These are phyloP conservation scores for Tyrophagus putrescentiae DNA, from an alignment of 1,140 invertebrate species.

Conservation along the genomic window DNA sequence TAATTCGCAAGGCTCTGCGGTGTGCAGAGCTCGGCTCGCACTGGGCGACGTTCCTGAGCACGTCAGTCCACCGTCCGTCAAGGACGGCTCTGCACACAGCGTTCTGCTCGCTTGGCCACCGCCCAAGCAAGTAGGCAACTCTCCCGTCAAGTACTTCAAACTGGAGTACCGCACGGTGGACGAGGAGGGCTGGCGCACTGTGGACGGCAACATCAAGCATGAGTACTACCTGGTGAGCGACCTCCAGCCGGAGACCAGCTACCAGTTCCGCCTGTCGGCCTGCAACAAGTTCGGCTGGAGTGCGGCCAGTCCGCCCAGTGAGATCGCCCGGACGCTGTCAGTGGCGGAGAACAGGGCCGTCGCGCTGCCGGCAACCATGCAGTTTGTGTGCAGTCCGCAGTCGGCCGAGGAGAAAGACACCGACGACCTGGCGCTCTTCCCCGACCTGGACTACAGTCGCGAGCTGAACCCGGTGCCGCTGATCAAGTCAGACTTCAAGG, in stretches of 20 bases:
- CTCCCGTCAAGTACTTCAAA: slow-evolving; percentile 63
- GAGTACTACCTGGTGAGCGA: slow-evolving; percentile 73
- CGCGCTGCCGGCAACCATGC: slow-evolving; percentile 40
- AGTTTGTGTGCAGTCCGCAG: slow-evolving; percentile 20
- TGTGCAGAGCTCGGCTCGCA: slow-evolving; percentile 38
- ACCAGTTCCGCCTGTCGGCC: slow-evolving; percentile 74
- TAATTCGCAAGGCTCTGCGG: slow-evolving; percentile 48
- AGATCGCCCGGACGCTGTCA: slow-evolving; percentile 39
- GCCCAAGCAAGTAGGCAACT: slow-evolving; percentile 64
- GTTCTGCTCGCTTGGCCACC: slow-evolving; percentile 61
- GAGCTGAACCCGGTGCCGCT: slow-evolving; percentile 42
- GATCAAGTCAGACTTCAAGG: slow-evolving; percentile 36
- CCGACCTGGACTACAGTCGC: slow-evolving; percentile 46
- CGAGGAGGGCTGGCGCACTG: slow-evolving; percentile 65
- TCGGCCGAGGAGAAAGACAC: slow-evolving; percentile 46
- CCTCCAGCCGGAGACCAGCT: slow-evolving; percentile 56
- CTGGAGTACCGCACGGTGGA: slow-evolving; percentile 60
- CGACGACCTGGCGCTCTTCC: slow-evolving; percentile 40
- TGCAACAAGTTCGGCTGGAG: slow-evolving; percentile 87
- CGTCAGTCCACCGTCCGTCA: slow-evolving; percentile 70
- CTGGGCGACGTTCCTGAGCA: slow-evolving; percentile 50
- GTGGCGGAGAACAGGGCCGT: slow-evolving; percentile 46
- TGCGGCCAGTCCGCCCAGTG: slow-evolving; percentile 56
- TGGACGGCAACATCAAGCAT: slow-evolving; percentile 75
- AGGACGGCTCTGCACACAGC: slow-evolving; percentile 64